These are phyloP conservation scores for Oreohelix idahoensis DNA, from an alignment of 1,140 invertebrate genomes.

Conservation along the genomic window DNA sequence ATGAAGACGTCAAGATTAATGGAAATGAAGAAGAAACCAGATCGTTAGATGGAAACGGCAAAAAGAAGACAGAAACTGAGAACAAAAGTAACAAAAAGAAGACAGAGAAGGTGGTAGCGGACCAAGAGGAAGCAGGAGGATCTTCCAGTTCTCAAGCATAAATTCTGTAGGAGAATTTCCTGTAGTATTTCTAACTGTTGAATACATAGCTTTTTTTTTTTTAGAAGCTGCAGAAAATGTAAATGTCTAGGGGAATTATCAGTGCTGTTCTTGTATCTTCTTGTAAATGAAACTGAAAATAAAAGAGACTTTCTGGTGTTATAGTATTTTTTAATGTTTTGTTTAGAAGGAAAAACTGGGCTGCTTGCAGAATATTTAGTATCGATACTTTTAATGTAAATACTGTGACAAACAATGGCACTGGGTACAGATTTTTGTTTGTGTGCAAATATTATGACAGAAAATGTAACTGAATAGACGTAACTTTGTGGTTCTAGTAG, in stretches of 20 bases:
- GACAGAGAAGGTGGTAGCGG: background rate
- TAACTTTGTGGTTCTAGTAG: too few relatives aligned
- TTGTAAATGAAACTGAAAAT: background rate
- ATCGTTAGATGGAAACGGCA: conserved; percentile 9
- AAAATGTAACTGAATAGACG: too few relatives aligned
- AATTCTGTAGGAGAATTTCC: too few relatives aligned
- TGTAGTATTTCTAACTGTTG: background rate
- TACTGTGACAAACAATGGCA: too few relatives aligned
- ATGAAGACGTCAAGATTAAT: background rate
- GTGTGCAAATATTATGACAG: too few relatives aligned
- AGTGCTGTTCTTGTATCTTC: background rate
- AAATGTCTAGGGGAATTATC: background rate
- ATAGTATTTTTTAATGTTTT: too few relatives aligned
- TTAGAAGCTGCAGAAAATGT: background rate
- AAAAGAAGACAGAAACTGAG: background rate
- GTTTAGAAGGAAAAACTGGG: too few relatives aligned
- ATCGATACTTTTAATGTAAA: too few relatives aligned
- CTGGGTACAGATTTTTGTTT: too few relatives aligned
- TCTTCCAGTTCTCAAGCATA: background rate
- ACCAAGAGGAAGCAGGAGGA: conserved; percentile 10
- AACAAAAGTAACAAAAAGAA: background rate
- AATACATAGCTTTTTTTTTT: background rate
- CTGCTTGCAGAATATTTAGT: too few relatives aligned
- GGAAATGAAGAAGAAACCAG: background rate
- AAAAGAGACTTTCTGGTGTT: background rate